These are phyloP conservation scores for Orussus abietinus DNA, from an alignment of 1,140 invertebrate species.

Conservation along the genomic window DNA sequence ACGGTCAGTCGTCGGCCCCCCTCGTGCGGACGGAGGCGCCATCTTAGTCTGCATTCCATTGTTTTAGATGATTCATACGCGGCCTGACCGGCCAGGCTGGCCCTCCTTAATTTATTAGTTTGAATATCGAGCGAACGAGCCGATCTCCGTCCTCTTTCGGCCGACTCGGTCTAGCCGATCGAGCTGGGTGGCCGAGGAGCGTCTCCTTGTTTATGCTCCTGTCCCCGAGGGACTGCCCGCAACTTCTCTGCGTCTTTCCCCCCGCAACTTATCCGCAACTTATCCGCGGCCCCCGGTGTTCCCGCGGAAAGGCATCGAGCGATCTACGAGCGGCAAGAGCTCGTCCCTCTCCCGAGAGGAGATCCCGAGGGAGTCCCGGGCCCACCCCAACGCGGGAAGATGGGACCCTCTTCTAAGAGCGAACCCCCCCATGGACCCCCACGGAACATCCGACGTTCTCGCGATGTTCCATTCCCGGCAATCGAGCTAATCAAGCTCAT, in stretches of 20 bases:
- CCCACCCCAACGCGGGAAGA: too few species aligned
- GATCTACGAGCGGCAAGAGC: too few species aligned
- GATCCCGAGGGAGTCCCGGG: too few species aligned
- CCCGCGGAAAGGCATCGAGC: too few species aligned
- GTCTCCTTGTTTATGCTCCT: constrained; percentile 40
- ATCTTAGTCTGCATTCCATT: constrained; percentile 54
- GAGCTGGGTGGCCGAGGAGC: constrained; percentile 41
- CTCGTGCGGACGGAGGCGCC: constrained; percentile 26
- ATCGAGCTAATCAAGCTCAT: too few species aligned
- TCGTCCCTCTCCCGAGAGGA: too few species aligned
- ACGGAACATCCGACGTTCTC: too few species aligned
- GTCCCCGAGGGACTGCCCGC: constrained; percentile 13
- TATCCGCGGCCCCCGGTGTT: too few species aligned
- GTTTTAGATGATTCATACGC: constrained; percentile 55
- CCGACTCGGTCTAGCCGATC: too few species aligned
- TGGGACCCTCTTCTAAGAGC: too few species aligned
- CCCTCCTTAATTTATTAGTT: constrained; percentile 46
- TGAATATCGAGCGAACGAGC: constrained; percentile 36
- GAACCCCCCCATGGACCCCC: too few species aligned
- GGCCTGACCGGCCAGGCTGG: constrained; percentile 22
- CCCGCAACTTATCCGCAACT: neutral
- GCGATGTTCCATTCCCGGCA: too few species aligned
- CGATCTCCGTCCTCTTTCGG: neutral
- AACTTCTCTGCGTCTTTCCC: constrained; percentile 15
- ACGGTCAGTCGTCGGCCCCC: constrained; percentile 1